Evolutionary conservation across 2,113 vertebrate genomes (phyloP), one percentile per base, ranked within the genome.

Genomic region (Coregonus clupeaformis): DNA sequence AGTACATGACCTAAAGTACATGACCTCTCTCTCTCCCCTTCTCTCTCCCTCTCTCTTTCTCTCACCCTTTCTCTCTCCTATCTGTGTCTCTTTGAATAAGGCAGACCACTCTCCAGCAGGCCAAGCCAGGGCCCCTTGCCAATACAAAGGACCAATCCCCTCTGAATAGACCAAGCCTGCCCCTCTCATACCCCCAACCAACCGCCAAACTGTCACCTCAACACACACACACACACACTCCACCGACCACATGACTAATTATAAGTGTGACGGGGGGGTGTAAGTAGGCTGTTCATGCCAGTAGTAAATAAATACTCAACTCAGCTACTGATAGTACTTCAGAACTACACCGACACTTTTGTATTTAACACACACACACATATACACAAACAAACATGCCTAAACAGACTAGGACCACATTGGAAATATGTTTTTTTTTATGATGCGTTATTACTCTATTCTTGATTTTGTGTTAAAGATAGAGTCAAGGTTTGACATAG

Each of bases 241-340:
- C 14, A 45, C 42, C 9, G 42, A 52, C 87, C 30, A 92, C 91
- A 86, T 83, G 92, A 90, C 90, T 93, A 91, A 91, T 92, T 94
- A 91, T 87, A 91, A 91, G 89, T 92, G 90, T 94, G 90, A 93
- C 3, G 69, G 94, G 92, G 36, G 36, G 9, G 9, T 92, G 92
- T 94, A 95, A 94, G 92, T 91, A 94, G 91, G 87, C 93, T 89
- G 90, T 94, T 94, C 91, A 92, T 83, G 84, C 84, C 74, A 85
- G 81, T 88, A 85, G 91, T 94, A 94, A 94, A 95, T 94, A 93
- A 93, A 92, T 93, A 90, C 68, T 69, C 13, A 49, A 93, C 89
- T 80, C 82, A 86, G 82, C 88, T 91, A 90, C 85, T 83, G 87
- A 92, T 90, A 85, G 91, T 82, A 85, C 89, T 91, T 81, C 71